Evolutionary conservation across 2,797 vertebrate species (phyloP).

Genomic region (Kryptolebias ocellatus): DNA sequence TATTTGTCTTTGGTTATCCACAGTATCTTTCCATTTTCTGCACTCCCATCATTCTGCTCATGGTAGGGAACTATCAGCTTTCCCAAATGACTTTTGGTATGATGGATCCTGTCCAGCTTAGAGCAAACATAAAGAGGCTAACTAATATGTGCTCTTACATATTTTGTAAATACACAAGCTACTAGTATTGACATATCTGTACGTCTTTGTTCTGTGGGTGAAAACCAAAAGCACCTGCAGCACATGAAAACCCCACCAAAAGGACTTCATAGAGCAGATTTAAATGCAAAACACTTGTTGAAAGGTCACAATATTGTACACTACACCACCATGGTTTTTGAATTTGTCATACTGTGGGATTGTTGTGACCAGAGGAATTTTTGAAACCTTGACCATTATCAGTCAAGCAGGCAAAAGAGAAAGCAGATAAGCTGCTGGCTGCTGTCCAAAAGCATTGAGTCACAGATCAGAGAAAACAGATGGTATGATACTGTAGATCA

Average conservation of each 20-base stretch:
- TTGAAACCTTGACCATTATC: constrained; percentile 31
- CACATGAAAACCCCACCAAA: background rate
- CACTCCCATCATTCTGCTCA: too few species aligned
- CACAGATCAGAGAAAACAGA: constrained; percentile 71
- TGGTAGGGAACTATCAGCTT: too few species aligned
- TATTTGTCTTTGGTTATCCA: too few species aligned
- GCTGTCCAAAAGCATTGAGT: constrained; percentile 63
- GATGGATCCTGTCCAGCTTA: too few species aligned
- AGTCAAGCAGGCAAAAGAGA: constrained; percentile 20
- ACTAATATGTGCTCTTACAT: too few species aligned
- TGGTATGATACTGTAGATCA: constrained; percentile 67
- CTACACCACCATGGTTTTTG: background rate
- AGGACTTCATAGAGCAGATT: background rate
- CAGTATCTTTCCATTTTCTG: too few species aligned
- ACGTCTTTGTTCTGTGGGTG: background rate
- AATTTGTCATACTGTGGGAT: constrained; percentile 1
- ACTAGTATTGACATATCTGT: background rate
- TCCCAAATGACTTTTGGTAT: too few species aligned
- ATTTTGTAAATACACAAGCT: background rate
- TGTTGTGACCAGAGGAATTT: constrained; percentile 27
- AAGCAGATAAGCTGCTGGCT: constrained; percentile 63
- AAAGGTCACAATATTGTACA: background rate
- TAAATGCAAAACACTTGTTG: background rate
- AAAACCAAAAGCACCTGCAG: background rate
- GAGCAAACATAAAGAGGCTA: too few species aligned